Evolutionary conservation across 2,113 vertebrate species (phyloP), one percentile per base, ranked within the genome.

Genomic region (Merops nubicus): DNA sequence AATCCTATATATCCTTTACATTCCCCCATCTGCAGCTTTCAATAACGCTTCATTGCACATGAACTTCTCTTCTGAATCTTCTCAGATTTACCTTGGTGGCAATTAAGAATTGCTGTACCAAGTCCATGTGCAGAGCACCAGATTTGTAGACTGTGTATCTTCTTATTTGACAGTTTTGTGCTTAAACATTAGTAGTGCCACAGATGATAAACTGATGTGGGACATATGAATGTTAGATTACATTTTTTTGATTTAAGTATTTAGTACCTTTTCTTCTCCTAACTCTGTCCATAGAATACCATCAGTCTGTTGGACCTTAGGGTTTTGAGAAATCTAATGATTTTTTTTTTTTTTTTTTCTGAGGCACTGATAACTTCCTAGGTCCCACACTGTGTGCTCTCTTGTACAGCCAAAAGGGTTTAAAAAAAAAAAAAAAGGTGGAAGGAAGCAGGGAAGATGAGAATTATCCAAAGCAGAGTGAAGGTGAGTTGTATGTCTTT

Each of bases 1-100:
- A 97, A 94, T 96, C 70, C 65, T 96, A 73, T 50, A 76, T 80
- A 89, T 91, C 70, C 88, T 83, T 92, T 94, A 64, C 63, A 38
- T 91, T 74, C 33, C 56, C 48, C 7, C 47, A 56, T 86, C 54
- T 4, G 0, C 34, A 79, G 62, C 22, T 91, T 95, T 45, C 91
- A 81, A 25, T 59, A 65, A 23, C 6, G 5, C 75, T 84, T 92
- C 36, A 12, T 16, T 70, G 56, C 60, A 38, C n/a, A 25, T 36
- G 50, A 90, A 36, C 43, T 84, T 91, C 50, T 76, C 42, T 43
- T 74, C 72, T 65, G 81, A 51, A 77, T 74, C 62, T 20, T 48
- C 34, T 48, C 76, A 67, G 68, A 29, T 11, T 64, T 82, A 28
- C 38, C 76, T 57, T 31, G 40, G 45, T 65, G 42, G 45, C 73